A percentile compares a stretch with the other conserved stretches of the same genome.
These are phyloP conservation scores for Lithosia quadra DNA, from an alignment of 2,888 invertebrate genomes.

Conservation along the genomic window DNA sequence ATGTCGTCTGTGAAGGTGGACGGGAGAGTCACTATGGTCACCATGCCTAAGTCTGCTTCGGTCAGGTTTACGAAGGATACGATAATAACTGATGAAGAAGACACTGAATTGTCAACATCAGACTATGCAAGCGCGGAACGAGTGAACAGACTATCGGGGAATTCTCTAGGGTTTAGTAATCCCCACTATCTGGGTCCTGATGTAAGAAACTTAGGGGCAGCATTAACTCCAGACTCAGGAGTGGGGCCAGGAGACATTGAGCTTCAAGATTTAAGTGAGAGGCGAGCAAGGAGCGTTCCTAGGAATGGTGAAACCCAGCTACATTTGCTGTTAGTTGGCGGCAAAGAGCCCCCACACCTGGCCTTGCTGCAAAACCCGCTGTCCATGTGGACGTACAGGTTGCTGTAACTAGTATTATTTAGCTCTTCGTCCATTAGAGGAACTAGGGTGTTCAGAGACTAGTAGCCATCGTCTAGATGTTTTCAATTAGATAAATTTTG, in stretches of 20 bases:
- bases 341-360: constrained; percentile 92
- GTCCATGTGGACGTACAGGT: constrained; percentile 92
- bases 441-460: constrained; percentile 38
- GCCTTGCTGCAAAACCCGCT: constrained; percentile 92
- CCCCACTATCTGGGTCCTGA: constrained; percentile 92
- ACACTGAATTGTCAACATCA: constrained; percentile 89
- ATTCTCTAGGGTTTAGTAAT: constrained; percentile 89
- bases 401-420: constrained; percentile 66
- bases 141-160: constrained; percentile 86
- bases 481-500: constrained; percentile 44
- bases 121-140: constrained; percentile 92
- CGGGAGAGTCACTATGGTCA: constrained; percentile 82
- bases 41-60: constrained; percentile 86
- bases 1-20: constrained; percentile 75
- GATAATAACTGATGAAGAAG: constrained; percentile 86
- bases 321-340: constrained; percentile 88
- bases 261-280: constrained; percentile 68
- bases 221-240: constrained; percentile 89
- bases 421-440: constrained; percentile 53
- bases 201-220: constrained; percentile 89
- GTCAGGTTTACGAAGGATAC: constrained; percentile 85
- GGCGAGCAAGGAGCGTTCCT: constrained; percentile 58
- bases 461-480: constrained; percentile 37
- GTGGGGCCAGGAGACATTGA: constrained; percentile 83
- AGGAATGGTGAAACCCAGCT: constrained; percentile 65